Evolutionary conservation across 2,888 invertebrate genomes (phyloP), one percentile per base, ranked within the genome.

Genomic region (Parelbella ahira): DNA sequence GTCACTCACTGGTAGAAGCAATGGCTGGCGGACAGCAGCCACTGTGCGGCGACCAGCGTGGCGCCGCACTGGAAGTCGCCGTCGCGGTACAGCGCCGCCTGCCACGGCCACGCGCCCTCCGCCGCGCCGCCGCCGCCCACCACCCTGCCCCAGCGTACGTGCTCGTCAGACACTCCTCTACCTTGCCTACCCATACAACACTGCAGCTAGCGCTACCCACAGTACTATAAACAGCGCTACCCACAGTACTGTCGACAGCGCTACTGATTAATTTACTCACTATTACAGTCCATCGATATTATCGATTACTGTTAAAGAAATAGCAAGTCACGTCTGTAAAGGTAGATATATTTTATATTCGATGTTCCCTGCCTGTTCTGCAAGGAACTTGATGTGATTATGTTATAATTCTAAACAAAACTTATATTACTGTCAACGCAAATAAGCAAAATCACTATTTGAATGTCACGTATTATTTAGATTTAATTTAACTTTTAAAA

Each of bases 1-100:
- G n/a, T n/a, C n/a, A 87, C 90, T 90, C 68, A 94, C 94, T 91
- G 92, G 68, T 93, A 93, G 67, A 94, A 94, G 62, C 94, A 94
- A 69, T 94, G 94, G 21, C 93, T 94, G 27, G 94, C 94, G 0
- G 94, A 94, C 3, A 94, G 83, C 33, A 94, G 89, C 94, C 94
- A 94, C 58, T 89, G 87, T 43, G 90, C 87, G 6, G 90, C 89
- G 50, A 94, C 88, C 28, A 94, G 88, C 1, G 94, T 93, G 9
- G 92, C 94, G 9, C 94, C 94, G 68, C 94, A 94, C 76, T 94
- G 94, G 84, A 94, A 94, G 77, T 94, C 93, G 0, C 94, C 94
- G 77, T 94, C 94, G 61, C 93, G 92, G 78, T 94, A 94, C 10
- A 94, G 88, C 20, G 94, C 94, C n/a, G 93, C 94, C 82, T 94